Percentiles rank a stretch among this genome's conserved stretches.
phyloP scores from a whole-genome alignment of 2,888 invertebrate genomes.

The Clitarchus hookeri region DNA sequence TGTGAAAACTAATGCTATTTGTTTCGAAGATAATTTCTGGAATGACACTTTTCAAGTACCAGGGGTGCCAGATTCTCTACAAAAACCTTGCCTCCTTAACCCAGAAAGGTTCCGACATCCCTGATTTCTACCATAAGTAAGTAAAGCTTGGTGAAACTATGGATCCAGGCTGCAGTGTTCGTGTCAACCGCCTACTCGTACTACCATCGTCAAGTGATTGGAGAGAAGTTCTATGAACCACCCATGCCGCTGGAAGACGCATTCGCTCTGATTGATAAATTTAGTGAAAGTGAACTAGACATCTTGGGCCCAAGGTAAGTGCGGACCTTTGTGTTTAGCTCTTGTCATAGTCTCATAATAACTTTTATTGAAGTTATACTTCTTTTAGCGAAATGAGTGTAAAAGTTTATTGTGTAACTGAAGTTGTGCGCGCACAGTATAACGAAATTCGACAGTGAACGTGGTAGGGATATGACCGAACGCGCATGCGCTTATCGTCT shows the following conservation, averaged over 20 bases:
- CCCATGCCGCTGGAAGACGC: not conserved
- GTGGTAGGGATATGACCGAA: no score
- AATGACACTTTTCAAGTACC: not conserved
- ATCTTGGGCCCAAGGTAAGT: slow-evolving; percentile 11
- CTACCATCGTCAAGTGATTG: not conserved
- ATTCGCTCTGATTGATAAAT: not conserved
- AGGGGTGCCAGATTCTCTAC: not conserved
- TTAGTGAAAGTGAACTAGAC: not conserved
- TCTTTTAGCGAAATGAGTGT: no score
- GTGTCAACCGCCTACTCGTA: slow-evolving; percentile 11
- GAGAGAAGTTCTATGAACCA: not conserved
- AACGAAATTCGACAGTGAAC: no score
- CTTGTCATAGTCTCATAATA: no score
- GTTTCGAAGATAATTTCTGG: no score
- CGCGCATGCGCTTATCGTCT: no score
- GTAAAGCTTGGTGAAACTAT: not conserved
- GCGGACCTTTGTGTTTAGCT: not conserved
- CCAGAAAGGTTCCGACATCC: no score
- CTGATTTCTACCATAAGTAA: not conserved
- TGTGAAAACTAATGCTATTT: no score
- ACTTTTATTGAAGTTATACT: no score
- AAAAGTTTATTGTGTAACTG: no score
- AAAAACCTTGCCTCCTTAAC: no score
- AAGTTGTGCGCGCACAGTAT: no score
- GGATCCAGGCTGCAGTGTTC: not conserved